Conservation (phyloP, 1,140 invertebrate species). For the Metopolophium dirhodum region DNA sequence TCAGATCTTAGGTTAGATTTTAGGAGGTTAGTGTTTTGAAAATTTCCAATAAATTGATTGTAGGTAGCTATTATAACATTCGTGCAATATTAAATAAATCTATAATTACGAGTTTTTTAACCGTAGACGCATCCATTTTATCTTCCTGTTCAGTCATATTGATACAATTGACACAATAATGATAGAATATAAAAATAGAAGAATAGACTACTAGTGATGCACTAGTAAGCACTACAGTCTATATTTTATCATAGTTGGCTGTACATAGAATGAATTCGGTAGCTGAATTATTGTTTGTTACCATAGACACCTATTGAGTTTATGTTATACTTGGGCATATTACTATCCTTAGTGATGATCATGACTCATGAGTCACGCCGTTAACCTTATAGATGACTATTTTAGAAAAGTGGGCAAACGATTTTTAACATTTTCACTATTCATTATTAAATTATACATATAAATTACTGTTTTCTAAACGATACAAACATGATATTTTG, state of each 20-base stretch:
- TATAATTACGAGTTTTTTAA: conserved; percentile 22
- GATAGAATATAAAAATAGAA: not conserved
- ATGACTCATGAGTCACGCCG: not conserved
- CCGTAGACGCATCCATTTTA: not conserved
- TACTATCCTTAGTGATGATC: not conserved
- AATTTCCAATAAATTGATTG: not conserved
- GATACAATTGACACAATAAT: no score
- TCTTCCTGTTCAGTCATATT: conserved; percentile 1
- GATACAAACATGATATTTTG: not conserved
- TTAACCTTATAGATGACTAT: not conserved
- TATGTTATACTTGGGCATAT: not conserved
- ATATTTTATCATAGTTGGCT: not conserved
- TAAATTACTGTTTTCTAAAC: not conserved
- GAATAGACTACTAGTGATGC: not conserved
- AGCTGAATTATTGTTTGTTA: not conserved
- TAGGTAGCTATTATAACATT: not conserved
- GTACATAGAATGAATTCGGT: not conserved
- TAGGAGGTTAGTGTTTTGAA: not conserved
- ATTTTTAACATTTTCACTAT: not conserved
- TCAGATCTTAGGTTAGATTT: not conserved
- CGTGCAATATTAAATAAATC: not conserved
- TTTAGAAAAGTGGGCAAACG: not conserved
- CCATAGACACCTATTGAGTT: conserved; percentile 15
- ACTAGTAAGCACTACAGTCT: not conserved
- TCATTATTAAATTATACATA: not conserved